Conservation (phyloP, 2,888 invertebrate genomes). For the Bombyx huttoni region DNA sequence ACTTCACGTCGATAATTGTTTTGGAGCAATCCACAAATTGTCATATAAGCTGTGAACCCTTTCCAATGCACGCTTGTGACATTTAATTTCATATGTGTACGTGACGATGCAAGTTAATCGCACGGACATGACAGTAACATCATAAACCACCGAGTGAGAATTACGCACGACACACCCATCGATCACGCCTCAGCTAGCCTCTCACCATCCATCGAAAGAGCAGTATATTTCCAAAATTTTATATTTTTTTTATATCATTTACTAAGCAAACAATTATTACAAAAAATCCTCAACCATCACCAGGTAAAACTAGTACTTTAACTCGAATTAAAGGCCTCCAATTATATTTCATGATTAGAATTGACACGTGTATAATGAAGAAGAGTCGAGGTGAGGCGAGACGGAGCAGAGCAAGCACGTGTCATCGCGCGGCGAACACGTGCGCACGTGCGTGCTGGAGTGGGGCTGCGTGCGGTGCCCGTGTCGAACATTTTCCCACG, state of each 20-base stretch:
- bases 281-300: not conserved
- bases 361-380: too few relatives aligned
- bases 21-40: slow-evolving; percentile 34
- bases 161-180: slow-evolving; percentile 53
- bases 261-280: too few relatives aligned
- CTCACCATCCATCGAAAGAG: not conserved
- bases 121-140: slow-evolving; percentile 40
- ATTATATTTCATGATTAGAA: too few relatives aligned
- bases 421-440: slow-evolving; percentile 15
- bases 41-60: slow-evolving; percentile 65
- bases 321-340: too few relatives aligned
- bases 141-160: slow-evolving; percentile 61
- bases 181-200: slow-evolving; percentile 7
- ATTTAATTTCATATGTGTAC: slow-evolving; percentile 39
- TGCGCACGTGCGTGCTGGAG: slow-evolving; percentile 59
- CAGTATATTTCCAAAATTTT: too few relatives aligned
- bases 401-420: too few relatives aligned
- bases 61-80: slow-evolving; percentile 58
- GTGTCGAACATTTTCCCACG: slow-evolving; percentile 75
- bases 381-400: too few relatives aligned
- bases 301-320: not conserved
- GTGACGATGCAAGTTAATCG: slow-evolving; percentile 48
- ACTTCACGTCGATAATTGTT: slow-evolving; percentile 28
- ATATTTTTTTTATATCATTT: too few relatives aligned
- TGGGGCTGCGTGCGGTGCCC: slow-evolving; percentile 77